Conservation (phyloP, 2,797 vertebrate genomes). For the Sardinella longiceps region DNA sequence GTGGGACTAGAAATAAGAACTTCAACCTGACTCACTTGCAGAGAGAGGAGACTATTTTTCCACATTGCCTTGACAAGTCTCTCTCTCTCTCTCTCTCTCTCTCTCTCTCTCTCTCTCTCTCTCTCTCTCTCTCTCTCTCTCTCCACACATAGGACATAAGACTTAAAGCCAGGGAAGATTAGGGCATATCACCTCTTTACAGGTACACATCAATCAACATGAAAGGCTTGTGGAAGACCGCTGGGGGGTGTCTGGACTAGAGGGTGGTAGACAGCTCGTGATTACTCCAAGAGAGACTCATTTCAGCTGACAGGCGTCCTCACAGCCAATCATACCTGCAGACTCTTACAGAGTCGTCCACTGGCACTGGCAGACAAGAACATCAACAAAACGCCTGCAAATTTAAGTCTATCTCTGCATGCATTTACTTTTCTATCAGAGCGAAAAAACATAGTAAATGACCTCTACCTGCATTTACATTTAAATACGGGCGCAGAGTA, state of each 20-base stretch:
- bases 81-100: neutral
- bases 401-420: neutral
- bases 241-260: neutral
- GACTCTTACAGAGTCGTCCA: neutral
- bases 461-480: neutral
- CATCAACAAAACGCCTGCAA: neutral
- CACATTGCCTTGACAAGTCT: neutral
- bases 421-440: no score
- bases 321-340: neutral
- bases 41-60: neutral
- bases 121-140: neutral
- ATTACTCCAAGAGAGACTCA: neutral
- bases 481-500: neutral
- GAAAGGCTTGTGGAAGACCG: neutral
- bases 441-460: neutral
- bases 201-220: slow-evolving; percentile 9
- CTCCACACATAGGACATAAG: slow-evolving; percentile 10
- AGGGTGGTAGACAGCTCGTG: neutral
- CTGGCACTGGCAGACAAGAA: neutral
- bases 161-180: neutral
- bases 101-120: neutral
- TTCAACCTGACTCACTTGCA: neutral
- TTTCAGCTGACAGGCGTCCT: neutral
- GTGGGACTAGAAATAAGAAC: neutral
- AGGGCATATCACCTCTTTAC: neutral